A percentile compares a stretch with the other conserved stretches of the same genome.
Evolutionary conservation across 2,113 vertebrate species (phyloP).

Genomic region (Apteryx owenii): DNA sequence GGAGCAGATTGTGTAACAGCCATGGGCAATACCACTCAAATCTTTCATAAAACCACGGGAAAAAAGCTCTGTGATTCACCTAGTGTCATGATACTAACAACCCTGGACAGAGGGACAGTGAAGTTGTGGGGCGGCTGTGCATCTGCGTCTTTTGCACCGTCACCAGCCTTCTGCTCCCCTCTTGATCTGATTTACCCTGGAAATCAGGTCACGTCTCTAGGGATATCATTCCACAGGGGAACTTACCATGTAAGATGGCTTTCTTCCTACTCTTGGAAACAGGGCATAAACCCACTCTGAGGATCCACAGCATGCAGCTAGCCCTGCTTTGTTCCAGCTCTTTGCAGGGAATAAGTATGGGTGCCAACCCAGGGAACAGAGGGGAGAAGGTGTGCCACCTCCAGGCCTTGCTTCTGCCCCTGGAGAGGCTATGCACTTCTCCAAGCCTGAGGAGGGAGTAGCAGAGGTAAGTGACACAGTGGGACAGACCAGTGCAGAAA

Average conservation of each 20-base stretch:
- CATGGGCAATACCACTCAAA: slow-evolving; percentile 17
- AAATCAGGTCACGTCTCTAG: not conserved
- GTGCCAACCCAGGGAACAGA: not conserved
- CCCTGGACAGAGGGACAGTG: not conserved
- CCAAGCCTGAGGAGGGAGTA: no score
- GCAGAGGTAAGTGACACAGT: no score
- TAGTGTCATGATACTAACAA: not conserved
- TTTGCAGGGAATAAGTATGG: rapidly evolving
- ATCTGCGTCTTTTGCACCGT: not conserved
- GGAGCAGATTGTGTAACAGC: slow-evolving; percentile 46
- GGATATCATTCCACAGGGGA: not conserved
- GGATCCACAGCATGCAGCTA: not conserved
- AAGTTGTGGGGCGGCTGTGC: not conserved
- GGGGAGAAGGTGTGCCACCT: not conserved
- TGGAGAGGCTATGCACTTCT: no score
- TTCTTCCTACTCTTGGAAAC: not conserved
- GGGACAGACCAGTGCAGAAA: not conserved
- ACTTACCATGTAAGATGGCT: not conserved
- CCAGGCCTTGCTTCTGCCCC: no score
- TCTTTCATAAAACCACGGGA: slow-evolving; percentile 23
- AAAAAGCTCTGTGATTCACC: not conserved
- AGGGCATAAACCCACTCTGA: not conserved
- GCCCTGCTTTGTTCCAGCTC: not conserved
- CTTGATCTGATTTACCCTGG: not conserved
- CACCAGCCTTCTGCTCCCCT: not conserved